Evolutionary conservation across 1,140 invertebrate genomes (phyloP).

Genomic region (Xylocopa sonorina): DNA sequence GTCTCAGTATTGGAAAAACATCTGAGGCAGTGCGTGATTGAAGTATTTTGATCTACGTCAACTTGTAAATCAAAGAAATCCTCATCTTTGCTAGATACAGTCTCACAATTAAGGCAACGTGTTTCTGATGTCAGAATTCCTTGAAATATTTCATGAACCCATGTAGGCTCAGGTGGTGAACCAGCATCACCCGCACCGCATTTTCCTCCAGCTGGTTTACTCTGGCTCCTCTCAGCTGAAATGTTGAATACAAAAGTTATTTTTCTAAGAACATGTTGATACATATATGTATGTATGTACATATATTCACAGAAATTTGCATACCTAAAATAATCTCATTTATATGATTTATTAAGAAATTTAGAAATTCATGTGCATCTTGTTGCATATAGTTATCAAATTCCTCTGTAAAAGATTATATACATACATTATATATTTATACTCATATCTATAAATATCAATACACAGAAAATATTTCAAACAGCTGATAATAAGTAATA

Average conservation of each 20-base stretch:
- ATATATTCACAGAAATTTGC: constrained; percentile 63
- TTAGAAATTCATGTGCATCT: constrained; percentile 99
- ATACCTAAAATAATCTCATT: constrained; percentile 96
- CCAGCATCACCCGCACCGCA: constrained; percentile 76
- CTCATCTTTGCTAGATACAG: constrained; percentile 99
- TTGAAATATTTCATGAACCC: constrained; percentile 99
- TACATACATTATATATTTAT: constrained; percentile 39
- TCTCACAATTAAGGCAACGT: constrained; percentile 99
- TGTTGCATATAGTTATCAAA: constrained; percentile 99
- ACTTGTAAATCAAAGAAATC: constrained; percentile 99
- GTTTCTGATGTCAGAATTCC: constrained; percentile 99
- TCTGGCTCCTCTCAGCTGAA: constrained; percentile 91
- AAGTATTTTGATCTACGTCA: constrained; percentile 99
- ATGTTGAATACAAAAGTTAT: neutral
- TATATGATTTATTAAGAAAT: constrained; percentile 98
- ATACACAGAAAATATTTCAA: neutral
- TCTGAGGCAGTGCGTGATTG: constrained; percentile 98
- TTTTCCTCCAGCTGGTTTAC: constrained; percentile 82
- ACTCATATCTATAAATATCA: neutral
- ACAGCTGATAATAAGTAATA: neutral
- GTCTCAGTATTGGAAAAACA: constrained; percentile 99
- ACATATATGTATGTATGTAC: constrained; percentile 1
- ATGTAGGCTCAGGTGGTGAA: constrained; percentile 93
- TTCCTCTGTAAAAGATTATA: constrained; percentile 88
- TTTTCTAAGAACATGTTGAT: neutral